These are phyloP conservation scores for Embidobia sp. DNA, from an alignment of 2,888 invertebrate species.

Conservation along the genomic window DNA sequence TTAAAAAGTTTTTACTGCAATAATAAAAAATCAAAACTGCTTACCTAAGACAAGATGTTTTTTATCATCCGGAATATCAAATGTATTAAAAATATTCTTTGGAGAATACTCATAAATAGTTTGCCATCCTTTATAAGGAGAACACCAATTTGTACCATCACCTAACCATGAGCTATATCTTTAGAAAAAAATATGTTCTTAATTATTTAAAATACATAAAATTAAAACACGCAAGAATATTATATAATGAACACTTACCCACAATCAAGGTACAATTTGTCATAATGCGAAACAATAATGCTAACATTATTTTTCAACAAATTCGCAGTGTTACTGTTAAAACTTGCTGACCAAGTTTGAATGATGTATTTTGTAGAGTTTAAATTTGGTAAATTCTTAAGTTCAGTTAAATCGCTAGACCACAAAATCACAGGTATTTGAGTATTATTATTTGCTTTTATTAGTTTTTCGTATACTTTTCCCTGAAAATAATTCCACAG, in stretches of 20 bases:
- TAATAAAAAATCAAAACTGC: no score
- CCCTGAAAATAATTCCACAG: constrained; percentile 85
- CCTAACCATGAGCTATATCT: constrained; percentile 73
- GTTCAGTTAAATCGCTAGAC: constrained; percentile 90
- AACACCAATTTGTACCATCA: constrained; percentile 93
- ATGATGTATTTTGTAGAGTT: constrained; percentile 90
- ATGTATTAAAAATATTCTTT: constrained; percentile 82
- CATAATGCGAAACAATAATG: constrained; percentile 92
- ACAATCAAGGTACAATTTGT: constrained; percentile 92
- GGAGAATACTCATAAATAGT: constrained; percentile 91
- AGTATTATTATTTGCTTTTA: constrained; percentile 82
- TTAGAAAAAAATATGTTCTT: neutral
- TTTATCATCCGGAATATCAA: constrained; percentile 82
- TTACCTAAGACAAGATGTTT: constrained; percentile 44
- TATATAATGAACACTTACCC: constrained; percentile 84
- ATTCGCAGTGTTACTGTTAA: neutral
- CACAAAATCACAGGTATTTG: constrained; percentile 87
- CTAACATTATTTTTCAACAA: constrained; percentile 86
- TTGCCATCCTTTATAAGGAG: constrained; percentile 95
- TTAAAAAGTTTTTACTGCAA: no score
- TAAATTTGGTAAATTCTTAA: constrained; percentile 85
- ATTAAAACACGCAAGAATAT: no score
- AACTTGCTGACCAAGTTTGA: constrained; percentile 89
- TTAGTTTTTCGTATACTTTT: constrained; percentile 84
- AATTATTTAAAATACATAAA: no score